Base-by-base conservation (phyloP, 2,113 vertebrate species). In the Crypturellus undulatus region DNA sequence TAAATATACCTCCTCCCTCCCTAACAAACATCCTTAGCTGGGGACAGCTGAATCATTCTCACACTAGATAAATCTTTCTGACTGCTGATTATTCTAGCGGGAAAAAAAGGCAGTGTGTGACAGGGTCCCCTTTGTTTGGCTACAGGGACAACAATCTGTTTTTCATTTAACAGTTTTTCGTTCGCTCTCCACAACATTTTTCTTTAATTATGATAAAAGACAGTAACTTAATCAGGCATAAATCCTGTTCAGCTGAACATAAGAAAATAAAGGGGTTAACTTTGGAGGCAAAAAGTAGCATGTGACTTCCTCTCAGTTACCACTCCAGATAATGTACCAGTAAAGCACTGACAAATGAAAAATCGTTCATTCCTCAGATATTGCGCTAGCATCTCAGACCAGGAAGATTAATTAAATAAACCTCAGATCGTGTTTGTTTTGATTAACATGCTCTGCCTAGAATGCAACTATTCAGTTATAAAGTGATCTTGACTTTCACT, bases 141-240 rank as follows among this genome's bases (percentile, higher is more conserved):
- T 84, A 54, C 92, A 94, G 86, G 92, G 89, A 79, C 76, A 42
- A 87, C 96, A 98, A 98, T 98, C 98, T 98, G 97, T 96, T 97
- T 98, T 95, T 96, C 93, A 97, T 97, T 97, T 93, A 96, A 85
- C 2, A 45, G 85, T 94, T 93, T 96, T 96, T 84, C 95, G 52
- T 77, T 91, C 93, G 96, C 91, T 87, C 68, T 94, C 95, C 83
- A 94, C 94, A 96, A 97, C 97, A 97, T 97, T 98, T 97, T 98
- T 97, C 97, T 98, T 98, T 97, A 98, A 98, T 98, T 98, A 98
- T 94, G 95, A 98, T 98, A 97, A 98, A 98, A 98, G 97, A 97
- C 94, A 96, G 98, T 97, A 98, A 98, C 96, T 97, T 97, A 98
- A 98, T 97, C 96, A 95, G 94, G 96, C 96, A 97, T 97, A 98